Conservation (phyloP, 2,797 vertebrate genomes). For the Sebastes elongatus region DNA sequence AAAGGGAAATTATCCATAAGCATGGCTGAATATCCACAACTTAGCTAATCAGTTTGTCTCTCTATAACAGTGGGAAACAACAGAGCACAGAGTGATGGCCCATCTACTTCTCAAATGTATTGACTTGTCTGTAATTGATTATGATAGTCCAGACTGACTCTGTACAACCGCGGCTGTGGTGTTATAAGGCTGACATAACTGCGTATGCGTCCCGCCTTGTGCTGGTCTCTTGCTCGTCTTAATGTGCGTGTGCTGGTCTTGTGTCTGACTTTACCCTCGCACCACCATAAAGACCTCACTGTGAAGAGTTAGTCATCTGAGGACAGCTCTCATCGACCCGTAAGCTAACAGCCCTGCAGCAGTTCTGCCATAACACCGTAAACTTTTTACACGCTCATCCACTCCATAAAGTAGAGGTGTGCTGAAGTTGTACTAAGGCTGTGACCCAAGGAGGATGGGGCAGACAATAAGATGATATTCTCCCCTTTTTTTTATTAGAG, state of each 20-base stretch:
- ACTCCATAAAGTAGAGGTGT: conserved; percentile 47
- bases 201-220: conserved; percentile 2
- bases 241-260: background rate
- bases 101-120: background rate
- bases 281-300: conserved; percentile 31
- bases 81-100: background rate
- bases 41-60: conserved; percentile 9
- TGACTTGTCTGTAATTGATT: conserved; percentile 33
- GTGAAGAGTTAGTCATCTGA: conserved; percentile 39
- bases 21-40: background rate
- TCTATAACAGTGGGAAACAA: background rate
- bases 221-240: background rate
- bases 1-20: background rate
- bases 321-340: conserved; percentile 48
- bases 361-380: conserved; percentile 35
- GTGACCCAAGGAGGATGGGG: background rate
- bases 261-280: conserved; percentile 2
- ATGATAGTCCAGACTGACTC: background rate
- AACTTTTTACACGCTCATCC: conserved; percentile 39
- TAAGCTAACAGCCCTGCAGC: conserved; percentile 43
- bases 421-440: conserved; percentile 1
- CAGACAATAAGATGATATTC: background rate
- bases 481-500: background rate
- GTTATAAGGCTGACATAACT: background rate
- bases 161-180: background rate